Evolutionary conservation across 2,888 invertebrate species (phyloP), one percentile per base, ranked within the genome.

Genomic region (Molanna angustata): DNA sequence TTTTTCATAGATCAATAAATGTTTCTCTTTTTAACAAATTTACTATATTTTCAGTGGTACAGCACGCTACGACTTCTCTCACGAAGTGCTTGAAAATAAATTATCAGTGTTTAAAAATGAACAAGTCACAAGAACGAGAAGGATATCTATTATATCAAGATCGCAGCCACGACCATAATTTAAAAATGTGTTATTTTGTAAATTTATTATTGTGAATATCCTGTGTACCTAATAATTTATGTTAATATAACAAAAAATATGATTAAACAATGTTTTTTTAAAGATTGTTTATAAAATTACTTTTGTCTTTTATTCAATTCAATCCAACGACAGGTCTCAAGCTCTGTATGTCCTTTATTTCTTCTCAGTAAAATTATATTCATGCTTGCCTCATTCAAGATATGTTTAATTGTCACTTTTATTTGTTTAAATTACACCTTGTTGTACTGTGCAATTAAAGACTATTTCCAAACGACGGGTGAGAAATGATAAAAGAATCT

Each of bases 21-120:
- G n/a, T n/a, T 35, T 35, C 41, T 49, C 35, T 35, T 32, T 52
- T 44, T 18, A 32, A 53, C n/a, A 14, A 32, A 39, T 56, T 54
- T 41, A 55, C 31, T 45, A 49, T 49, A 57, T 41, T 62, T 66
- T 33, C 65, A 90, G 90, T 60, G 87, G 87, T 51, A 70, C 76
- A 42, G 88, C 91, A 0, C 82, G 98, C 41, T 95, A 91, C 68
- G 80, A 88, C 60, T 98, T 90, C 71, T 90, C 90, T 2, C 98
- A 99, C 74, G 96, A 93, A 72, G 87, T 98, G 62, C 76, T 94
- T 39, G 72, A 72, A 20, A 80, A 82, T 45, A 77, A 84, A 14
- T 73, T 79, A 2, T 90, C 91, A 6, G 64, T 69, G 35, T 92
- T 90, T 65, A 73, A 79, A 60, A 82, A 79, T 0, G 63, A 73